Percentiles rank a stretch among this genome's conserved stretches.
These are phyloP conservation scores for Alaudala cheleensis DNA, from an alignment of 2,113 vertebrate species.

Conservation along the genomic window DNA sequence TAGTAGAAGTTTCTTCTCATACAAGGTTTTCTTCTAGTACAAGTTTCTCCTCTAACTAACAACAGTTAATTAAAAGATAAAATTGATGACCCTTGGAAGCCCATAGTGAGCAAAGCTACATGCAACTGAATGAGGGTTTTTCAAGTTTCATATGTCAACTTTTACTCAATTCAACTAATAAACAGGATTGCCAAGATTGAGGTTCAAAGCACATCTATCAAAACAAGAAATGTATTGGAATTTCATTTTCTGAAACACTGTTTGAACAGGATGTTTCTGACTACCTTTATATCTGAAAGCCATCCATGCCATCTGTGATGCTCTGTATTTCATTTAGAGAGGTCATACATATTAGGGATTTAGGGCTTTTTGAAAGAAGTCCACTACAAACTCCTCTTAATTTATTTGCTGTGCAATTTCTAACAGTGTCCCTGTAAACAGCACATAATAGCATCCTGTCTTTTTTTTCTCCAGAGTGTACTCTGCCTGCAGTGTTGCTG, in stretches of 20 bases:
- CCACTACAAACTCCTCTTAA: not conserved
- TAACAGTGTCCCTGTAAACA: not conserved
- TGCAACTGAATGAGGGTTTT: not conserved
- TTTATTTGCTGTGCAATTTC: not conserved
- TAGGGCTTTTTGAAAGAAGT: not conserved
- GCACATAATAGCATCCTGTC: not conserved
- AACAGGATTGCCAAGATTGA: not conserved
- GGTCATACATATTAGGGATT: not conserved
- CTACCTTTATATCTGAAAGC: not conserved
- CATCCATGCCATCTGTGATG: not conserved
- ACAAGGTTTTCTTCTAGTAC: not conserved
- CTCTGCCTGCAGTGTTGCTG: not conserved
- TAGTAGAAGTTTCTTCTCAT: not conserved
- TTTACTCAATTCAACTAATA: not conserved
- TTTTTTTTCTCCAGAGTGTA: not conserved
- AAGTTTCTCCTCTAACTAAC: not conserved
- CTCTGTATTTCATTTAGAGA: not conserved
- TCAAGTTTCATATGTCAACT: not conserved
- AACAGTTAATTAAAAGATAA: not conserved
- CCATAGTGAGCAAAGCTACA: not conserved
- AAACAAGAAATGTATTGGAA: not conserved
- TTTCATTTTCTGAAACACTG: not conserved
- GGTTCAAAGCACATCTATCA: not conserved
- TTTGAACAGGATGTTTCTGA: not conserved
- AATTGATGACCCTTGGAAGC: not conserved